A percentile compares a stretch with the other conserved stretches of the same genome.
These are phyloP conservation scores for Bovichtus variegatus DNA, from an alignment of 2,797 vertebrate genomes.

Conservation along the genomic window DNA sequence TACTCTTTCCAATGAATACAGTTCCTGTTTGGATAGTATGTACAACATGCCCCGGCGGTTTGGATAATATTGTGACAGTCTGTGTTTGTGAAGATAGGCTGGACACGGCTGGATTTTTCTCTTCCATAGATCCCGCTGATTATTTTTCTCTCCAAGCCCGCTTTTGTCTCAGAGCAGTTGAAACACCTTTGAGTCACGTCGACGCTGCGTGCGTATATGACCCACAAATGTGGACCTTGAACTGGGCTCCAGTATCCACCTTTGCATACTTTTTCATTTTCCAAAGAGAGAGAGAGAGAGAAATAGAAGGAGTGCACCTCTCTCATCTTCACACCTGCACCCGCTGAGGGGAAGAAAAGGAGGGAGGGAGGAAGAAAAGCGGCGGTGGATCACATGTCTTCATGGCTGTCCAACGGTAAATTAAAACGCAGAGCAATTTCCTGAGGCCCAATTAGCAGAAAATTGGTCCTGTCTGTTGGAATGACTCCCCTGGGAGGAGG, in stretches of 20 bases:
- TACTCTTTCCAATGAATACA: conserved; percentile 53
- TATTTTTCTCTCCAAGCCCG: conserved; percentile 21
- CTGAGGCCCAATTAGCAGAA: conserved; percentile 88
- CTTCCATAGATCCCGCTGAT: not conserved
- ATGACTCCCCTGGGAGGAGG: conserved; percentile 67
- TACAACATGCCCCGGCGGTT: conserved; percentile 42
- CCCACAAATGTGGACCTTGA: conserved; percentile 14
- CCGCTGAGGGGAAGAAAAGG: conserved; percentile 22
- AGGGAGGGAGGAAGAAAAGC: conserved; percentile 44
- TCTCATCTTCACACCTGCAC: conserved; percentile 75
- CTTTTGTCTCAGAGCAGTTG: conserved; percentile 13
- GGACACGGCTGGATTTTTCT: conserved; percentile 1
- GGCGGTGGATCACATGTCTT: conserved; percentile 79
- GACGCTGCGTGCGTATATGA: conserved; percentile 42
- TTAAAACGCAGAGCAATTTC: conserved; percentile 90
- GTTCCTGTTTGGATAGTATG: conserved; percentile 74
- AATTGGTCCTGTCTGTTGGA: conserved; percentile 86
- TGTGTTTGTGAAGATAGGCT: conserved; percentile 62
- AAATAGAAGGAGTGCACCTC: not conserved
- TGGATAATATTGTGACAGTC: conserved; percentile 82
- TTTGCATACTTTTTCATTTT: conserved; percentile 52
- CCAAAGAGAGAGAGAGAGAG: conserved; percentile 16
- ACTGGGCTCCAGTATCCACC: conserved; percentile 30
- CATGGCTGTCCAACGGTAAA: conserved; percentile 86
- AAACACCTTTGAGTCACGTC: conserved; percentile 23